Evolutionary conservation across 2,888 invertebrate genomes (phyloP), one percentile per base, ranked within the genome.

Genomic region (Sminthurinus aureus): DNA sequence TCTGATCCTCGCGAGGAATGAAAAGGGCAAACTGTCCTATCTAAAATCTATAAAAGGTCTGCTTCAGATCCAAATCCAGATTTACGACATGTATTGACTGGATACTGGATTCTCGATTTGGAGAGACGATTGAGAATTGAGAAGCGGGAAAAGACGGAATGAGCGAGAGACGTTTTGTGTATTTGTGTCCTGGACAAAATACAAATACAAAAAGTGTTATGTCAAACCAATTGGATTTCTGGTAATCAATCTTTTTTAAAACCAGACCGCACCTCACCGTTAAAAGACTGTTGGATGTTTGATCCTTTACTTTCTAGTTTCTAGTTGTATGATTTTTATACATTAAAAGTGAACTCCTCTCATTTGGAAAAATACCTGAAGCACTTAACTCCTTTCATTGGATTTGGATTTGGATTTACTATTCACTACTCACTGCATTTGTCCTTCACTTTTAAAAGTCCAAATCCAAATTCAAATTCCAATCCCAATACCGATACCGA

Each of bases 211-310:
- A 79, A 84, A 77, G 78, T 84, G 79, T 86, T 81, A 82, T 75
- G 86, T 86, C 85, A 86, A 84, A 75, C 78, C 82, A 84, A 85
- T 83, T 85, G 84, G 83, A 86, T 86, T 86, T 85, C 86, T 86
- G 86, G 84, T 86, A 82, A 86, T 86, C 85, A 84, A 84, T 86
- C 84, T 58, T 74, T 75, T 81, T 75, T 22, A 76, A 58, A 81
- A 81, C n/a, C 26, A 82, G 82, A 77, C 77, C 78, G 58, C 77
- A 51, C 50, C 64, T 38, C 26, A 51, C 76, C 64, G n/a, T n/a
- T n/a, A 38, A 38, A 38, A 38, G 12, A 50, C 11, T 79, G n/a
- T 51, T 50, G 9, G 20, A 20, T 24, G 20, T 67, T 69, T n/a
- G 9, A 8, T 20, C n/a, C n/a, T 8, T 71, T 22, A 22, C 22